phyloP scores from a whole-genome alignment of 2,888 invertebrate genomes.

The Drosophila falleni region DNA sequence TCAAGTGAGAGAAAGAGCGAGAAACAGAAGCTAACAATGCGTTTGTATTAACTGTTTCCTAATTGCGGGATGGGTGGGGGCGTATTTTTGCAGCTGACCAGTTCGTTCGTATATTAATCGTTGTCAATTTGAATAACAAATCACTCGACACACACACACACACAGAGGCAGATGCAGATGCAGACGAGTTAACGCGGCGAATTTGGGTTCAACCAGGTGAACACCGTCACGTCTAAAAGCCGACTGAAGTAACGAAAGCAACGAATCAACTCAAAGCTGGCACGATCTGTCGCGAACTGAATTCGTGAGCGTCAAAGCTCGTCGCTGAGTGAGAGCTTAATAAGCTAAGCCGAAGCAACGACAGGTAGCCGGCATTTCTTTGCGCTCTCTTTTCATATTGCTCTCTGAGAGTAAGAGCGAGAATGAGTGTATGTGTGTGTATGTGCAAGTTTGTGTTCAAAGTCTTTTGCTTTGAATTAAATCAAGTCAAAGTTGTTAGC shows the following conservation, averaged over 20 bases:
- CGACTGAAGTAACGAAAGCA: slow-evolving; percentile 58
- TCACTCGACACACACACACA: slow-evolving; percentile 44
- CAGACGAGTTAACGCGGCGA: slow-evolving; percentile 31
- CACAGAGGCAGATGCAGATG: slow-evolving; percentile 11
- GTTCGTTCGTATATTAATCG: slow-evolving; percentile 63
- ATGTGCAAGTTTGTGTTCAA: slow-evolving; percentile 17
- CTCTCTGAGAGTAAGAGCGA: slow-evolving; percentile 1
- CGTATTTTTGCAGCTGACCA: slow-evolving; percentile 61
- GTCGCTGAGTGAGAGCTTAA: slow-evolving; percentile 46
- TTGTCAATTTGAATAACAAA: slow-evolving; percentile 43
- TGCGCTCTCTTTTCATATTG: background rate
- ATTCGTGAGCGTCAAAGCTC: slow-evolving; percentile 49
- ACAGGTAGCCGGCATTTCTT: slow-evolving; percentile 72
- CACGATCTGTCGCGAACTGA: slow-evolving; percentile 51
- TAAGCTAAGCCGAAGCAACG: slow-evolving; percentile 40
- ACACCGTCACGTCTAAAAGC: slow-evolving; percentile 74
- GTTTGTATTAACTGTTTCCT: slow-evolving; percentile 41
- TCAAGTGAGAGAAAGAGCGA: background rate
- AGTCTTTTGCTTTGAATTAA: slow-evolving; percentile 46
- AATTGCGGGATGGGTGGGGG: slow-evolving; percentile 43
- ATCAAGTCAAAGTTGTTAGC: slow-evolving; percentile 41
- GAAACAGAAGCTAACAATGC: slow-evolving; percentile 30
- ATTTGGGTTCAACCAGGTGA: slow-evolving; percentile 60
- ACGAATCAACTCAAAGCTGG: slow-evolving; percentile 29
- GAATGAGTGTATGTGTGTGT: background rate